A percentile compares a stretch with the other conserved stretches of the same genome.
These are phyloP conservation scores for Notarius lentiginosus DNA, from an alignment of 2,113 vertebrate species.

Conservation along the genomic window DNA sequence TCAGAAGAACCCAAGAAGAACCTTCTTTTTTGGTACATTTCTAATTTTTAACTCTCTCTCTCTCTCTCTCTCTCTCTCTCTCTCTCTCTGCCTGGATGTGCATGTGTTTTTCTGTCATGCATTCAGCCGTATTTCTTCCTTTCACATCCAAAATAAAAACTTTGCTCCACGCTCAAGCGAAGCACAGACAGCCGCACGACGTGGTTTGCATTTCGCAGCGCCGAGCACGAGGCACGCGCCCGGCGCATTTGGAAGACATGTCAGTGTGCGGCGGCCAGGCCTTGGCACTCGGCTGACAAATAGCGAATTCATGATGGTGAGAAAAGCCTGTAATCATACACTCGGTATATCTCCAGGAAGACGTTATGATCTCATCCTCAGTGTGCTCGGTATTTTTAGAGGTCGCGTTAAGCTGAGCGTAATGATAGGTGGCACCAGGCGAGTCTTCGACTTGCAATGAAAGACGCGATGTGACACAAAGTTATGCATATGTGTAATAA, in stretches of 20 bases:
- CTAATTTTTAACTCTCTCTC: background rate
- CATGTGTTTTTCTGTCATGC: background rate
- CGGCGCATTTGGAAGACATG: constrained; percentile 28
- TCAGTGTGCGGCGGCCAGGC: constrained; percentile 52
- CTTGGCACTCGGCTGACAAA: constrained; percentile 71
- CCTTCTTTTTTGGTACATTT: too few relatives aligned
- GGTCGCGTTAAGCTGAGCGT: constrained; percentile 59
- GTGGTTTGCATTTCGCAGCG: constrained; percentile 11
- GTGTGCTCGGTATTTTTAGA: constrained; percentile 65
- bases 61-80: background rate
- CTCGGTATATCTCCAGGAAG: constrained; percentile 52
- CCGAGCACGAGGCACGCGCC: background rate
- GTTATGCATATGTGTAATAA: background rate
- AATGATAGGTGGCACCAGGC: constrained; percentile 65
- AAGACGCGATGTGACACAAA: constrained; percentile 51
- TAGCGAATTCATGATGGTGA: constrained; percentile 67
- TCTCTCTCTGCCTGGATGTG: background rate
- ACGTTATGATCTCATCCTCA: constrained; percentile 67
- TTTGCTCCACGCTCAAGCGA: constrained; percentile 2
- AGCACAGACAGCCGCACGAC: background rate
- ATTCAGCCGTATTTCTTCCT: background rate
- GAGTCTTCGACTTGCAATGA: constrained; percentile 48
- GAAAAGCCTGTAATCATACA: constrained; percentile 72
- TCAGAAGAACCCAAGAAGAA: background rate
- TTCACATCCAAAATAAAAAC: constrained; percentile 15